Conservation (phyloP, 2,888 invertebrate species). For the Coenonympha arcania region DNA sequence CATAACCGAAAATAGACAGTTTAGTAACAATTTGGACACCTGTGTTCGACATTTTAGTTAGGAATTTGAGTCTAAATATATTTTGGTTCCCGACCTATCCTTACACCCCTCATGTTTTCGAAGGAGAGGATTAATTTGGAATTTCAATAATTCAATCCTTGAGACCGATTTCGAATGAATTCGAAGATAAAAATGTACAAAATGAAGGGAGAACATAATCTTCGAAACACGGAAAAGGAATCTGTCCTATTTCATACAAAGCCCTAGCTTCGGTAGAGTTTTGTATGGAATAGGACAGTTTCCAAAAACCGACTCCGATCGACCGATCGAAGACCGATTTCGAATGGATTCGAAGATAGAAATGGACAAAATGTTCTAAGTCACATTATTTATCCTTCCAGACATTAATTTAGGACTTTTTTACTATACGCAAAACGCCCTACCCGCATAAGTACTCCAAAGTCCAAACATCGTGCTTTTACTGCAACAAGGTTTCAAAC, state of each 20-base stretch:
- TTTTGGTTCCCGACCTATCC: constrained; percentile 34
- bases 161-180: background rate
- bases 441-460: background rate
- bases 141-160: background rate
- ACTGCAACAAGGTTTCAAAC: background rate
- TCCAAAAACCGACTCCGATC: no score
- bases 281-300: no score
- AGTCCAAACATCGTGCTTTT: background rate
- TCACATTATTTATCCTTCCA: background rate
- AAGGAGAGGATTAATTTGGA: constrained; percentile 28
- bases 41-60: constrained; percentile 12
- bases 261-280: no score
- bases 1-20: constrained; percentile 2
- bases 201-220: no score
- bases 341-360: background rate
- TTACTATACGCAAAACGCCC: background rate
- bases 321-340: background rate
- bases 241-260: no score
- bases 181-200: background rate
- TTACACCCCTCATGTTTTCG: constrained; percentile 29
- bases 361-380: background rate
- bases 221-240: no score
- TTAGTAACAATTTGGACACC: constrained; percentile 14
- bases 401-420: background rate
- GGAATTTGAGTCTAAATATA: constrained; percentile 17